phyloP scores from a whole-genome alignment of 1,140 invertebrate genomes.

The Diorhabda elongata region DNA sequence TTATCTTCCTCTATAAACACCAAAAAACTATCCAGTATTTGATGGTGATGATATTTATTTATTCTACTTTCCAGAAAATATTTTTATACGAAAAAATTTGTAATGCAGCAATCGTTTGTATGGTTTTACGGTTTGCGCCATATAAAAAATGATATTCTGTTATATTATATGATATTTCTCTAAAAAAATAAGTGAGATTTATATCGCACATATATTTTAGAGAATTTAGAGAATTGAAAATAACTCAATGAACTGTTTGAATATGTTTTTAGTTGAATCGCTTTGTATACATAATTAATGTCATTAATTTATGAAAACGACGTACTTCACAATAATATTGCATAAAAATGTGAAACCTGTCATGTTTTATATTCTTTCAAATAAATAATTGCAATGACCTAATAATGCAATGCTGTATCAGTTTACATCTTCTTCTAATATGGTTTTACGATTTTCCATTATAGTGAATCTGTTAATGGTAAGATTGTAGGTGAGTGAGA shows the following conservation, averaged over 20 bases:
- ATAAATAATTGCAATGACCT: background rate
- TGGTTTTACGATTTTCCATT: conserved; percentile 2
- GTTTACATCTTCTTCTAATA: background rate
- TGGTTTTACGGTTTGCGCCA: too few relatives aligned
- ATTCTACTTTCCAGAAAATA: too few relatives aligned
- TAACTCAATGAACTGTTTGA: background rate
- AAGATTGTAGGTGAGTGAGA: too few relatives aligned
- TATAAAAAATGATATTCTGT: too few relatives aligned
- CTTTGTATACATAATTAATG: background rate
- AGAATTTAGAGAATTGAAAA: background rate
- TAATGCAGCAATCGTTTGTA: too few relatives aligned
- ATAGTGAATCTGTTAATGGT: too few relatives aligned
- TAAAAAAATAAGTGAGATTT: background rate
- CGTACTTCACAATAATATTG: background rate
- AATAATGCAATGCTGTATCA: background rate
- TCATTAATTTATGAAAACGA: background rate
- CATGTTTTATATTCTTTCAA: background rate
- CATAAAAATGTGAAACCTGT: conserved; percentile 2
- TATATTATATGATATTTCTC: background rate
- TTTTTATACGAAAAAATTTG: too few relatives aligned
- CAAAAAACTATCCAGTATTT: too few relatives aligned
- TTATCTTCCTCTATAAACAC: too few relatives aligned
- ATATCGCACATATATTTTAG: background rate
- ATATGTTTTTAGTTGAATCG: background rate
- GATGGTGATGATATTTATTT: too few relatives aligned